Evolutionary conservation across 2,888 invertebrate genomes (phyloP).

Genomic region (Hyles lineata): DNA sequence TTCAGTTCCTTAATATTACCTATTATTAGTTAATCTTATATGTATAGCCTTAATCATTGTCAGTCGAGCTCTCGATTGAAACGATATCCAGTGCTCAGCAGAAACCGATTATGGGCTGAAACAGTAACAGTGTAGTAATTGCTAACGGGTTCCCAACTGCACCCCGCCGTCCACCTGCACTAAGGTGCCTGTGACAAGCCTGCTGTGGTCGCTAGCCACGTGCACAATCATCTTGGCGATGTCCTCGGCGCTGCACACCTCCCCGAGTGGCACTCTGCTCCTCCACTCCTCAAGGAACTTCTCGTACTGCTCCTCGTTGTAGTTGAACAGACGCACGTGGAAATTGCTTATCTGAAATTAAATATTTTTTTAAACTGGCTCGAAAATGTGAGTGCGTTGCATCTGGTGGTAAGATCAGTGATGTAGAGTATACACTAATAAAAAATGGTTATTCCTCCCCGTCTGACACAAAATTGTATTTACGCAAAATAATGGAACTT

Average conservation of each 20-base stretch:
- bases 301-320: not conserved
- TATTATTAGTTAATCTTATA: too few relatives aligned
- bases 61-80: too few relatives aligned
- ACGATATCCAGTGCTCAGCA: too few relatives aligned
- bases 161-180: slow-evolving; percentile 31
- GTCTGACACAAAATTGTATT: too few relatives aligned
- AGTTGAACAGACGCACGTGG: slow-evolving; percentile 18
- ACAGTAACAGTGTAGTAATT: not conserved
- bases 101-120: not conserved
- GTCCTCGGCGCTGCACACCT: slow-evolving; percentile 77
- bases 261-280: slow-evolving; percentile 28
- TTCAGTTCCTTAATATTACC: too few relatives aligned
- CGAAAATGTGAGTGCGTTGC: too few relatives aligned
- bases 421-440: too few relatives aligned
- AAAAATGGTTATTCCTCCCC: too few relatives aligned
- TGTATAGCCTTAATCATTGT: too few relatives aligned
- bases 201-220: slow-evolving; percentile 90
- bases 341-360: not conserved
- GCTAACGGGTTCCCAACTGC: not conserved
- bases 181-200: slow-evolving; percentile 90
- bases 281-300: slow-evolving; percentile 1
- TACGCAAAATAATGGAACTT: too few relatives aligned
- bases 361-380: too few relatives aligned
- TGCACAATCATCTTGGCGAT: slow-evolving; percentile 92
- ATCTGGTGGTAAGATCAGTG: too few relatives aligned